These are phyloP conservation scores for Pyrrhia umbra DNA, from an alignment of 2,888 invertebrate species.

Conservation along the genomic window DNA sequence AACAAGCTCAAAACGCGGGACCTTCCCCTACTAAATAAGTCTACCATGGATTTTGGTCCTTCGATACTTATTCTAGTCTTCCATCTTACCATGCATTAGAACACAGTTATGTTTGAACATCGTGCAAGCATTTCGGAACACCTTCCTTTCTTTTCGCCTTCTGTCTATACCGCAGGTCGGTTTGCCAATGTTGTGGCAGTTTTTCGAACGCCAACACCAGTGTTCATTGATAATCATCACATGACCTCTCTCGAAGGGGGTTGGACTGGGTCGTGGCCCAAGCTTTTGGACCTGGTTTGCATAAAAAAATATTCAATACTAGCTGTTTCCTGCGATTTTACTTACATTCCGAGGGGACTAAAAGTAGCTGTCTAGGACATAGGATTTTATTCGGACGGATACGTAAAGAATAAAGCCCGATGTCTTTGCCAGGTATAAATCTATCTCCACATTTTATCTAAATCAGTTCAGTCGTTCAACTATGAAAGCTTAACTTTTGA, in stretches of 20 bases:
- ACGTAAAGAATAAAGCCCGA: too few relatives aligned
- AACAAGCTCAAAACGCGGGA: too few relatives aligned
- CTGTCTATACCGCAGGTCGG: constrained; percentile 72
- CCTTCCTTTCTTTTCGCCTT: constrained; percentile 50
- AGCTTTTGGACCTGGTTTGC: neutral
- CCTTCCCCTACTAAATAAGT: too few relatives aligned
- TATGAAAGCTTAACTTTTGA: too few relatives aligned
- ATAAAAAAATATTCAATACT: neutral
- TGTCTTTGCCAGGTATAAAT: too few relatives aligned
- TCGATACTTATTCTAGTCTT: neutral
- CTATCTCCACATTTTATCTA: too few relatives aligned
- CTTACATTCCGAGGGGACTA: too few relatives aligned
- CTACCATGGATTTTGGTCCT: too few relatives aligned
- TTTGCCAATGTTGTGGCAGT: constrained; percentile 59
- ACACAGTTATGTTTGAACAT: constrained; percentile 75
- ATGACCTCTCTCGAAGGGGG: constrained; percentile 41
- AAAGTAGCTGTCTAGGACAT: too few relatives aligned
- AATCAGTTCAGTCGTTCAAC: too few relatives aligned
- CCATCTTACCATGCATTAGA: constrained; percentile 64
- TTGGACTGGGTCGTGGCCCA: constrained; percentile 4
- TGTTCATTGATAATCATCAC: constrained; percentile 67
- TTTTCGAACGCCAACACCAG: constrained; percentile 78
- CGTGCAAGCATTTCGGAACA: constrained; percentile 69
- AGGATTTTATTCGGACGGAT: too few relatives aligned
- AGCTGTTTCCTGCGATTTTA: too few relatives aligned